Base-by-base conservation (phyloP, 2,113 vertebrate species). In the Lathamus discolor region DNA sequence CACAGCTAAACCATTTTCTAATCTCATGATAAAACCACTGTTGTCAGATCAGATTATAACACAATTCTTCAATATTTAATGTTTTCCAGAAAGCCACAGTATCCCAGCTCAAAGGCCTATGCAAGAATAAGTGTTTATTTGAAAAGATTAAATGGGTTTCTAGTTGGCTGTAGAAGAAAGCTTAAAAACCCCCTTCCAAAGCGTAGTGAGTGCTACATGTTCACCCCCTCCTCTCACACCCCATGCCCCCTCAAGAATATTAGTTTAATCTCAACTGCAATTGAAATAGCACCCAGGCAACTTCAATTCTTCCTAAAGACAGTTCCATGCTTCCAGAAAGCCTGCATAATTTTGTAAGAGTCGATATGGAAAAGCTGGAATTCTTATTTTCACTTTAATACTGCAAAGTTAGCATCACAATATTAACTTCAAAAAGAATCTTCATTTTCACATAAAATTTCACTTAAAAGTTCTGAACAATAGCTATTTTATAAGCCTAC, bases 101-200 rank as follows among this genome's bases (percentile, higher is more conserved):
- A 54, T 64, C 9, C 29, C n/a, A 51, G 20, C 14, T 61, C 39
- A 55, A 84, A 78, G 18, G 44, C 11, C 35, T 12, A 4, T 54
- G 22, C 35, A 57, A 89, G 20, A 39, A 55, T 6, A 41, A 69
- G 14, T 25, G 14, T 37, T 75, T 79, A 2, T 87, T 81, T 61
- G 25, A 51, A 91, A 87, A 79, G 13, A 1, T 51, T 20, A 93
- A 55, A 51, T 33, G 35, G 2, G 4, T 46, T 86, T 86, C 27
- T 51, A 63, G 25, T 67, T 15, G 14, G 4, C 19, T 39, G 10
- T 33, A 17, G 22, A 11, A 9, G 74, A 88, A 86, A 76, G 8
- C 17, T 44, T 77, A 3, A 18, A 75, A 86, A 74, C 31, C 0
- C 2, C 3, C 8, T 75, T 75, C 48, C 1, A 3, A 59, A 51